Evolutionary conservation across 2,113 vertebrate species (phyloP).

Genomic region (Thinocorus orbignyianus): DNA sequence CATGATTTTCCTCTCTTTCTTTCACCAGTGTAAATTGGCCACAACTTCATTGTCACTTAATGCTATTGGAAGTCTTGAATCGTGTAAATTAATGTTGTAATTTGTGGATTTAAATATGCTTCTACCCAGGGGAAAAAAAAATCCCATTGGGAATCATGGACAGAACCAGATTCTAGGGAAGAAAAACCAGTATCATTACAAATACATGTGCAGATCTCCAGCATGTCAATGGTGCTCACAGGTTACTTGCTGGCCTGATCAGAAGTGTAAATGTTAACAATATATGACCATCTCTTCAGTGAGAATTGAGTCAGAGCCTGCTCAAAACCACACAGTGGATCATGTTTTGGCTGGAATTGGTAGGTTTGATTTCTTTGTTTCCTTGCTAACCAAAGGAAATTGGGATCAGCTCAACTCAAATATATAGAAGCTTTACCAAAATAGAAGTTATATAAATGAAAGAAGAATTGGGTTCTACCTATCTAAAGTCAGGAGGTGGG

Average conservation of each 20-base stretch:
- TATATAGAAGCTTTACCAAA: neutral
- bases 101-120: neutral
- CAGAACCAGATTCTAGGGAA: neutral
- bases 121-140: neutral
- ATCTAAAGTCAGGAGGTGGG: neutral
- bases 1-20: neutral
- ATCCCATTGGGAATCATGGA: neutral
- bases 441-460: neutral
- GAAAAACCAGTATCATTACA: neutral
- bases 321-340: neutral
- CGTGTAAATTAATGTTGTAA: neutral
- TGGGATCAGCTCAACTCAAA: neutral
- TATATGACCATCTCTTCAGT: neutral
- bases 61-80: neutral
- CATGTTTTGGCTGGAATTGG: neutral
- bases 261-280: neutral
- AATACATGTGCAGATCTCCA: neutral
- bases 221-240: neutral
- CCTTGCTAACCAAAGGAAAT: neutral
- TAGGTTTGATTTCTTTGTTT: neutral
- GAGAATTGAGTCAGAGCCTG: neutral
- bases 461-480: neutral
- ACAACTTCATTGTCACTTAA: neutral
- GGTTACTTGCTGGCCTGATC: neutral
- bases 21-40: neutral